Conservation (phyloP, 2,888 invertebrate genomes). For the Tiliacea aurago region DNA sequence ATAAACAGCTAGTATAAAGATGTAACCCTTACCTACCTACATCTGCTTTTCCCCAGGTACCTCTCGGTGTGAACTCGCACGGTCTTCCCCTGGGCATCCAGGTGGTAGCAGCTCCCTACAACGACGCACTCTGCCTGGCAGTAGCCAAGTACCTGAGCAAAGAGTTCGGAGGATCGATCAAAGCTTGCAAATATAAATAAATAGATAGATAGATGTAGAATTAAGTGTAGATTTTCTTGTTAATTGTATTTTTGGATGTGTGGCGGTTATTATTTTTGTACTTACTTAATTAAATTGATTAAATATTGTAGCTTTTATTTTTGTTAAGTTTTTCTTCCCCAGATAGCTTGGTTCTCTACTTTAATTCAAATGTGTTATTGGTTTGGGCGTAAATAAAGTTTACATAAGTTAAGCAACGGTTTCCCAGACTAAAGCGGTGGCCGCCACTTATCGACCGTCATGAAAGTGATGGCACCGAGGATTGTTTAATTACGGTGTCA, state of each 20-base stretch:
- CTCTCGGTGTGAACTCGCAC: conserved; percentile 93
- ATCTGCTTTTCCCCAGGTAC: conserved; percentile 87
- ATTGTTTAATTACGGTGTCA: too few species aligned
- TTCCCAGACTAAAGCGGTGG: too few species aligned
- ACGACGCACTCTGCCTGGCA: conserved; percentile 94
- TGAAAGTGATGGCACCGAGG: too few species aligned
- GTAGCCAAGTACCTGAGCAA: conserved; percentile 94
- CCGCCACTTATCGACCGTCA: too few species aligned
- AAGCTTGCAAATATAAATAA: conserved; percentile 86
- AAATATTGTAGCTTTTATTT: conserved; percentile 18
- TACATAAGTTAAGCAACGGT: too few species aligned
- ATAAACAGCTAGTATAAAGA: too few species aligned
- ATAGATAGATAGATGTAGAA: neutral
- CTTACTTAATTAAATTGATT: conserved; percentile 5
- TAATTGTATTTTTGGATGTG: conserved; percentile 26
- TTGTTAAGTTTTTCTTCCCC: neutral
- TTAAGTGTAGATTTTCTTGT: neutral
- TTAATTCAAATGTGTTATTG: neutral
- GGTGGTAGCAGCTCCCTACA: conserved; percentile 93
- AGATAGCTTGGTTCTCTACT: neutral
- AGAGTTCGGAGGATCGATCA: conserved; percentile 94
- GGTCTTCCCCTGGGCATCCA: conserved; percentile 96
- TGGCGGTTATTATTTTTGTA: conserved; percentile 32
- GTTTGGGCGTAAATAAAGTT: neutral
- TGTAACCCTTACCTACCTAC: conserved; percentile 45